These are phyloP conservation scores for Galeopterus variegatus DNA, from an alignment of 2,113 vertebrate genomes.

Conservation along the genomic window DNA sequence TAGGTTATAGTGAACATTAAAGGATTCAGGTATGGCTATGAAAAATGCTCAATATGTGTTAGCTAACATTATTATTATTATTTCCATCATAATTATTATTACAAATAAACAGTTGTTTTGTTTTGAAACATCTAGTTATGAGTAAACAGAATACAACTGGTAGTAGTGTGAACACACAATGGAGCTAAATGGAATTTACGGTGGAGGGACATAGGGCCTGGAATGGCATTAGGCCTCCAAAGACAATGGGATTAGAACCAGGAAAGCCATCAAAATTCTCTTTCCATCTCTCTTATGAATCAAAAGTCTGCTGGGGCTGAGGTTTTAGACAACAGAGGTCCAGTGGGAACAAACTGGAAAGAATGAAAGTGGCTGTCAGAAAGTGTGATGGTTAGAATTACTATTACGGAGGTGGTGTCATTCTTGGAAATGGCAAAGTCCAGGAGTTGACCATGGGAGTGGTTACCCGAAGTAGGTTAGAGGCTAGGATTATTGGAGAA, in stretches of 20 bases:
- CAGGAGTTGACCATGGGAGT: not conserved
- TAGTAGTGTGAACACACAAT: not conserved
- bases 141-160: not conserved
- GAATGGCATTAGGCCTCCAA: accelerated
- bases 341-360: not conserved
- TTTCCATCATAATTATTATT: not conserved
- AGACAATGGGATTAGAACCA: not conserved
- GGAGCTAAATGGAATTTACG: not conserved
- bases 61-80: not conserved
- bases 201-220: not conserved
- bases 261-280: not conserved
- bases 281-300: not conserved
- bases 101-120: not conserved
- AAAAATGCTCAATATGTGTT: slow-evolving; percentile 9
- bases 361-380: not conserved
- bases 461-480: not conserved
- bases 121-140: not conserved
- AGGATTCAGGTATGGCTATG: not conserved
- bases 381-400: not conserved
- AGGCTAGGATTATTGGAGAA: not conserved
- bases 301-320: not conserved
- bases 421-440: not conserved
- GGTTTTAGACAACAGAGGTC: not conserved
- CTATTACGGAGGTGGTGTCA: not conserved
- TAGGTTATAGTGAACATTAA: slow-evolving; percentile 26